Evolutionary conservation across 2,888 invertebrate genomes (phyloP).

Genomic region (Lepidocyrtoides sp.): DNA sequence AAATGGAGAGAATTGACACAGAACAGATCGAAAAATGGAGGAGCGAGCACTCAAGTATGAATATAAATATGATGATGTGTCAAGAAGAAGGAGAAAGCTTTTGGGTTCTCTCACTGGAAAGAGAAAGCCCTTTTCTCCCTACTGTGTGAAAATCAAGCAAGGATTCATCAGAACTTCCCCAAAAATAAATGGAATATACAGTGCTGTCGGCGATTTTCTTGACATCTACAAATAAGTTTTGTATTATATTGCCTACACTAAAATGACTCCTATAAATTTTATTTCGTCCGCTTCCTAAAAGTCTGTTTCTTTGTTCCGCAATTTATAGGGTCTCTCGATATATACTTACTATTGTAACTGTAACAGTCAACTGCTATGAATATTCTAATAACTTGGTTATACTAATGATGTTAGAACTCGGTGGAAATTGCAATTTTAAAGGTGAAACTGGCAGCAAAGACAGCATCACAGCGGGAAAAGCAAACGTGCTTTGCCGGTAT

Average conservation of each 20-base stretch:
- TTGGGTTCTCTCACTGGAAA: background rate
- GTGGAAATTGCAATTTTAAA: constrained; percentile 30
- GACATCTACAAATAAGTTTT: constrained; percentile 65
- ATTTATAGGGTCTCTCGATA: no score
- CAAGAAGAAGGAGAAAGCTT: constrained; percentile 1
- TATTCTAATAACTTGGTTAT: background rate
- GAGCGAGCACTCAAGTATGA: constrained; percentile 58
- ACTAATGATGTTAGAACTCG: background rate
- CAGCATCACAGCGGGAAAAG: background rate
- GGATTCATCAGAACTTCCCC: background rate
- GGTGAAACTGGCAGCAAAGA: constrained; percentile 13
- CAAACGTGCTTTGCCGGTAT: background rate
- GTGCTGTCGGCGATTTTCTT: constrained; percentile 42
- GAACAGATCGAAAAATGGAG: constrained; percentile 35
- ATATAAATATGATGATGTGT: constrained; percentile 53
- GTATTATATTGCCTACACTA: constrained; percentile 13
- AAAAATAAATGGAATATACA: constrained; percentile 43
- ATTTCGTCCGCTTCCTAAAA: background rate
- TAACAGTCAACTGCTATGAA: background rate
- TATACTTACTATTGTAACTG: no score
- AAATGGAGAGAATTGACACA: constrained; percentile 55
- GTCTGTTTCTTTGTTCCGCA: background rate
- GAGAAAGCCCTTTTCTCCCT: background rate
- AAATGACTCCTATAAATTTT: constrained; percentile 29
- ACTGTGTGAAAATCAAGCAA: background rate